Evolutionary conservation across 2,888 invertebrate genomes (phyloP).

Genomic region (Sesia bembeciformis): DNA sequence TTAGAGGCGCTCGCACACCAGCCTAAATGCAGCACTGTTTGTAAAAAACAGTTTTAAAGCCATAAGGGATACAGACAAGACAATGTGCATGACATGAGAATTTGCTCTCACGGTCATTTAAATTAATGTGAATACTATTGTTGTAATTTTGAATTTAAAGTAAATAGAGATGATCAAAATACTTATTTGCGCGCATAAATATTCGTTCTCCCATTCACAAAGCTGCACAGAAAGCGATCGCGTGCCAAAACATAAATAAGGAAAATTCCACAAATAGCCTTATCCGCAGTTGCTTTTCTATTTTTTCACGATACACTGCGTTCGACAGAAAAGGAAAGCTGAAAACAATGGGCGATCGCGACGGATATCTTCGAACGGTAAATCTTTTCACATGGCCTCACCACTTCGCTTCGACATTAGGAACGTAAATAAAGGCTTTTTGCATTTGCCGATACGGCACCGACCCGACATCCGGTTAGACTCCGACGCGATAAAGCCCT

Average conservation of each 20-base stretch:
- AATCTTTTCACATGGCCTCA: conserved; percentile 12
- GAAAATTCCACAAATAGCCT: conserved; percentile 17
- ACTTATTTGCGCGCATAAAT: background rate
- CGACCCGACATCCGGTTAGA: no score
- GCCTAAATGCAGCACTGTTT: no score
- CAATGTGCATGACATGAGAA: no score
- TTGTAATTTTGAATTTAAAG: no score
- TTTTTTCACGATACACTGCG: conserved; percentile 5
- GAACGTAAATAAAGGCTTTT: background rate
- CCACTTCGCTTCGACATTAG: conserved; percentile 4
- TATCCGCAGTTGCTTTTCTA: conserved; percentile 19
- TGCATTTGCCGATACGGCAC: no score
- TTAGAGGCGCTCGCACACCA: no score
- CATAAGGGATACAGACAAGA: no score
- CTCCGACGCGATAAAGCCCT: no score
- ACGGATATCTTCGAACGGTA: conserved; percentile 13
- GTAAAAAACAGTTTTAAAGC: no score
- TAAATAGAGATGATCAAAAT: no score
- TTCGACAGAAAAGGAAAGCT: conserved; percentile 10
- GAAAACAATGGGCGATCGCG: conserved; percentile 22
- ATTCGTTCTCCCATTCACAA: background rate
- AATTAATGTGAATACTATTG: no score
- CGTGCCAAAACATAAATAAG: conserved; percentile 19
- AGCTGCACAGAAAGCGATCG: conserved; percentile 2
- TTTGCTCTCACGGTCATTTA: no score